A percentile compares a stretch with the other conserved stretches of the same genome.
Conservation (phyloP, 2,797 vertebrate genomes). For the Xerus rutilus region DNA sequence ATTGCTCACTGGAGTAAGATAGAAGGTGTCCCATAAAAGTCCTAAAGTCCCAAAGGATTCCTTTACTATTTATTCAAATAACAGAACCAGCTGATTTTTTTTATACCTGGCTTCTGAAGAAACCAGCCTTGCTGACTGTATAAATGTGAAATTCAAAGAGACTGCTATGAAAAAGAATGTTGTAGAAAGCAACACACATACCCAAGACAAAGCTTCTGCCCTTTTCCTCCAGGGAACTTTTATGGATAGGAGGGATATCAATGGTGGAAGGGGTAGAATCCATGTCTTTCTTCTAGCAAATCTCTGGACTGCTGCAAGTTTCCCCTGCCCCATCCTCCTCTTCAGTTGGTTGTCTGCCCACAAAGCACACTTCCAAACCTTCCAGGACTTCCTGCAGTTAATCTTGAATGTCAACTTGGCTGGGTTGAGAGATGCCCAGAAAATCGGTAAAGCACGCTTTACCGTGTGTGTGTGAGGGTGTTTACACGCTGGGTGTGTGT, state of each 20-base stretch:
- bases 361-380: not conserved
- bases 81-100: not conserved
- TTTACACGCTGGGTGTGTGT: not conserved
- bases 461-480: not conserved
- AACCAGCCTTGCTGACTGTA: not conserved
- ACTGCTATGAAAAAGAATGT: not conserved
- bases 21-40: not conserved
- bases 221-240: conserved; percentile 2
- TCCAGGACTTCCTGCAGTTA: not conserved
- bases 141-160: not conserved
- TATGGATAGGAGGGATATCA: not conserved
- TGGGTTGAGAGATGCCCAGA: not conserved
- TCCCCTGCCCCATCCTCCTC: not conserved
- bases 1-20: not conserved
- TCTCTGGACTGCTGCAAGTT: too few relatives aligned
- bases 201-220: not conserved
- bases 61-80: not conserved
- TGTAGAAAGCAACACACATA: not conserved
- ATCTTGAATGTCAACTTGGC: not conserved
- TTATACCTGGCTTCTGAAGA: not conserved
- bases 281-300: not conserved
- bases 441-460: not conserved
- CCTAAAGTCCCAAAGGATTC: not conserved
- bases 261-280: not conserved
- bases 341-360: not conserved